Conservation (phyloP, 30 jellyfish, hydroid and myxozoan species). For the Aurelia sp. region DNA sequence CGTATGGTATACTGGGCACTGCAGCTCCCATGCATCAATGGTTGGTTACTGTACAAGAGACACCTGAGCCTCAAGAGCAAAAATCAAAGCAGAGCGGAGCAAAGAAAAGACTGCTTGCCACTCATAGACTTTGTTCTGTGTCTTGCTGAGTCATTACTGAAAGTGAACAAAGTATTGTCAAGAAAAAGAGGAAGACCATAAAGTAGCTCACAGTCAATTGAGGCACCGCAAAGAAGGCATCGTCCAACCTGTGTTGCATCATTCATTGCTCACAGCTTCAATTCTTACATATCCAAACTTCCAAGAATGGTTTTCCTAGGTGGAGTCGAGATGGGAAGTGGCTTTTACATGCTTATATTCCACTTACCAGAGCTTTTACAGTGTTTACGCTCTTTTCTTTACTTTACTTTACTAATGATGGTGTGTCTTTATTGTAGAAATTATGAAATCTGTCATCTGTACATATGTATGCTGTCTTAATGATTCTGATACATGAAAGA, state of each 20-base stretch:
- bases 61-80: neutral
- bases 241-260: conserved; percentile 56
- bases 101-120: conserved; percentile 8
- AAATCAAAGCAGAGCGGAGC: neutral
- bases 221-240: conserved; percentile 32
- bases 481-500: too few species aligned
- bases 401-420: too few species aligned
- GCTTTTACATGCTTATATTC: too few species aligned
- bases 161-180: conserved; percentile 20
- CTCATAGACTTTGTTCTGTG: conserved; percentile 20
- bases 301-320: too few species aligned
- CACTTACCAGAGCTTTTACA: too few species aligned
- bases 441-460: too few species aligned
- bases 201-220: conserved; percentile 19
- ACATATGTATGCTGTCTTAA: too few species aligned
- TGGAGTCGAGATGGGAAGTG: too few species aligned
- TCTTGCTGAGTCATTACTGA: conserved; percentile 13
- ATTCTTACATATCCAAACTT: too few species aligned
- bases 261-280: too few species aligned
- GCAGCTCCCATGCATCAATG: conserved; percentile 17
- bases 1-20: conserved; percentile 15
- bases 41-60: neutral
- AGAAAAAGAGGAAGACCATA: conserved; percentile 27
- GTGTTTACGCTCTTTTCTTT: too few species aligned
- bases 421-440: too few species aligned